These are phyloP conservation scores for Bombus huntii DNA, from an alignment of 1,140 invertebrate genomes.

Conservation along the genomic window DNA sequence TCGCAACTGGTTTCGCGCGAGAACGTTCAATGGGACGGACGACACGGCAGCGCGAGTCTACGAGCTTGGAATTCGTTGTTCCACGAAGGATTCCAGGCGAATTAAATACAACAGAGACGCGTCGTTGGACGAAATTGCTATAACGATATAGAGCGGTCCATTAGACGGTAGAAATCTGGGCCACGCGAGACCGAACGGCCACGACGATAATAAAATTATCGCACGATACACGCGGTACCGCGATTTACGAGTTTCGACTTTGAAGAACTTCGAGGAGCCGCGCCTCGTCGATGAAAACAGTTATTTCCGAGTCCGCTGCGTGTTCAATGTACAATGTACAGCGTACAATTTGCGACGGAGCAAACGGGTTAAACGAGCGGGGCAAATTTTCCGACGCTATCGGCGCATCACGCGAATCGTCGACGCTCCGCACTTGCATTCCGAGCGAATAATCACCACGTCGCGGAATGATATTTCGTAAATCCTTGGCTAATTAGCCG, in stretches of 20 bases:
- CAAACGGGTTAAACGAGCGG: neutral
- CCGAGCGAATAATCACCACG: neutral
- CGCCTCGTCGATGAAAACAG: neutral
- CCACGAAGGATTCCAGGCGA: slow-evolving; percentile 32
- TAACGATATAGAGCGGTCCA: no score
- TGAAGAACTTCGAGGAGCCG: neutral
- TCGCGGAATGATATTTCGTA: neutral
- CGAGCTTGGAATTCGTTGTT: neutral
- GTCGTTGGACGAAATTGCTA: no score
- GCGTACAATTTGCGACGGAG: neutral
- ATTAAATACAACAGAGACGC: slow-evolving; percentile 21
- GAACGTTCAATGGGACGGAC: no score
- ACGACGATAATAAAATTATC: slow-evolving; percentile 38
- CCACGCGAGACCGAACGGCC: slow-evolving; percentile 1
- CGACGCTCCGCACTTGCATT: neutral
- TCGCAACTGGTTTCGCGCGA: neutral
- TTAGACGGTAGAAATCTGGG: slow-evolving; percentile 50
- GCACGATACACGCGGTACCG: no score
- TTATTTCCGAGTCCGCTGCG: neutral
- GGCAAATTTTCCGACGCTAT: neutral
- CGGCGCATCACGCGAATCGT: neutral
- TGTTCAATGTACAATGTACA: no score
- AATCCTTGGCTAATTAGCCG: neutral
- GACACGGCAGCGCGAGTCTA: no score
- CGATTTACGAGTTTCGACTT: neutral